phyloP scores from a whole-genome alignment of 2,113 vertebrate species.

The Oncorhynchus keta region DNA sequence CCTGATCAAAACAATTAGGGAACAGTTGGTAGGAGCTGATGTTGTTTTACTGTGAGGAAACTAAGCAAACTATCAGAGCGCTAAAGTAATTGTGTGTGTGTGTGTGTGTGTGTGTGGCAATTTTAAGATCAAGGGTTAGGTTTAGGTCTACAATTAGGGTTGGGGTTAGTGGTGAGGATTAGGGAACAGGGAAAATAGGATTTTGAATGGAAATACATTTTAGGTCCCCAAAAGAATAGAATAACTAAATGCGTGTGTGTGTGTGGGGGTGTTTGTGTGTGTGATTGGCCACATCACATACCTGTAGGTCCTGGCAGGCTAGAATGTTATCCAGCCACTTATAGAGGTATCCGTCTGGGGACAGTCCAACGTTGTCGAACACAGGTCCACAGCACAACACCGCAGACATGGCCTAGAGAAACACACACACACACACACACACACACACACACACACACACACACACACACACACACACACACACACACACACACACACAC shows the following conservation, averaged over 20 bases:
- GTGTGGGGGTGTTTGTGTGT: too few species aligned
- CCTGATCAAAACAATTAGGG: constrained; percentile 12
- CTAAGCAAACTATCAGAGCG: constrained; percentile 28
- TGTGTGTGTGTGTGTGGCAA: too few species aligned
- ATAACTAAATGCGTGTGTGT: too few species aligned
- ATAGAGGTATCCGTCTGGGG: constrained; percentile 95
- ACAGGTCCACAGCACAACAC: constrained; percentile 97
- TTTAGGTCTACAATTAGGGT: background rate
- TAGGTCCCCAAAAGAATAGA: constrained; percentile 23
- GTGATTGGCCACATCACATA: constrained; percentile 49
- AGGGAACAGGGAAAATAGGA: too few species aligned
- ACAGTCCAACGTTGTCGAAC: constrained; percentile 96
- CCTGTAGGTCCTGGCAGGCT: constrained; percentile 93
- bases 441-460: background rate
- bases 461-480: background rate
- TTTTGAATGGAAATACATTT: too few species aligned
- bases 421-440: background rate
- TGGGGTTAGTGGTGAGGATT: constrained; percentile 34
- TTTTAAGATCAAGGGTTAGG: too few species aligned
- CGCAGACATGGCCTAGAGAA: constrained; percentile 91
- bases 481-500: background rate
- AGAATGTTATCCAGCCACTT: constrained; percentile 99
- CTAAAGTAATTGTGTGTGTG: background rate
- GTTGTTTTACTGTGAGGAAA: constrained; percentile 18
- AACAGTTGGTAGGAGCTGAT: constrained; percentile 22